These are phyloP conservation scores for Malacoraja senta DNA, from an alignment of 2,797 vertebrate genomes.

Conservation along the genomic window DNA sequence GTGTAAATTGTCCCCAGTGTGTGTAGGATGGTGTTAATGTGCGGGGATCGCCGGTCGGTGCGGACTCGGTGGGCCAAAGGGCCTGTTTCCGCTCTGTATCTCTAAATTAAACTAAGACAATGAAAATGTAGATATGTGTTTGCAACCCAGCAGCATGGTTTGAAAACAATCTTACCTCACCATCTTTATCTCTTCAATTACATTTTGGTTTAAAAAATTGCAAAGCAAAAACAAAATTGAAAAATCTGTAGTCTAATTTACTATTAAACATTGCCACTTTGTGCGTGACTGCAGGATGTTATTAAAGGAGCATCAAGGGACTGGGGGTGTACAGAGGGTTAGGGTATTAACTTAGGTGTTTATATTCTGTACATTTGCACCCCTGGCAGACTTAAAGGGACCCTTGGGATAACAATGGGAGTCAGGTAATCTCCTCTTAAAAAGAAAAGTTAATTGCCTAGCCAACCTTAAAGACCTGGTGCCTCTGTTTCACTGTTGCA, in stretches of 20 bases:
- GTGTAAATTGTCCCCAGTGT: too few relatives aligned
- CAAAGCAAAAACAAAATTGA: background rate
- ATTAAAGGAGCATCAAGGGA: background rate
- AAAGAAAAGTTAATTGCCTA: slow-evolving; percentile 3
- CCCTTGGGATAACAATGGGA: slow-evolving; percentile 23
- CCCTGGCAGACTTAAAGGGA: background rate
- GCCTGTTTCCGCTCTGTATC: too few relatives aligned
- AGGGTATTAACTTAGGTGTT: slow-evolving; percentile 10
- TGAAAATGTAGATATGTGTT: background rate
- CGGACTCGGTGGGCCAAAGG: too few relatives aligned
- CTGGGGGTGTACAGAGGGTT: background rate
- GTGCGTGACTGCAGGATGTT: background rate
- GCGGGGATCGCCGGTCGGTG: too few relatives aligned
- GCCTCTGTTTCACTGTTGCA: background rate
- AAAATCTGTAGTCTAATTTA: background rate
- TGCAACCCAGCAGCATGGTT: background rate
- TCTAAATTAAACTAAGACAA: too few relatives aligned
- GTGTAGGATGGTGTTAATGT: too few relatives aligned
- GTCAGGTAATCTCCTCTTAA: background rate
- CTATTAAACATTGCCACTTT: background rate
- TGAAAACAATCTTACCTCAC: background rate
- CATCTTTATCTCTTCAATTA: background rate
- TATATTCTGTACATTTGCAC: slow-evolving; percentile 22
- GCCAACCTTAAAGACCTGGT: background rate
- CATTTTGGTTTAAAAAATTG: background rate